phyloP scores from a whole-genome alignment of 2,113 vertebrate genomes.

The Rhabdornis inornatus region DNA sequence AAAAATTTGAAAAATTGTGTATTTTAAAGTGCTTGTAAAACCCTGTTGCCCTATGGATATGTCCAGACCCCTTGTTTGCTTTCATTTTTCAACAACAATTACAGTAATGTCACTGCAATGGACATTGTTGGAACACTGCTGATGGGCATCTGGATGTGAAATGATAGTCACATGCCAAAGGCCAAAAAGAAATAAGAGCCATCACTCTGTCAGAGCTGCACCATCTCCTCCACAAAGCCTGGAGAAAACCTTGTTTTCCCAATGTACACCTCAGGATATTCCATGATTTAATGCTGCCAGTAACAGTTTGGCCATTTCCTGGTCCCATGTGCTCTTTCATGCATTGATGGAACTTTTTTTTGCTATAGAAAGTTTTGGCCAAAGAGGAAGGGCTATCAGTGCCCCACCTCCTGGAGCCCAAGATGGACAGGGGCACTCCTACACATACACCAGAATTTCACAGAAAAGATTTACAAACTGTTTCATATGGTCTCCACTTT shows the following conservation, averaged over 20 bases:
- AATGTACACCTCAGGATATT: neutral
- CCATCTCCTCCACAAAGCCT: neutral
- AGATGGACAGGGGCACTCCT: neutral
- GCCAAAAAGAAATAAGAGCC: neutral
- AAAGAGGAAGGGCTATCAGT: neutral
- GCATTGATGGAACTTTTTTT: neutral
- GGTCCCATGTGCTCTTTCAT: neutral
- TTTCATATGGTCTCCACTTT: neutral
- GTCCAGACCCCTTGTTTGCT: neutral
- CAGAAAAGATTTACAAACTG: neutral
- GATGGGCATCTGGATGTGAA: neutral
- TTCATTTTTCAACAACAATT: neutral
- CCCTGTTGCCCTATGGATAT: neutral
- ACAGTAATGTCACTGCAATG: neutral
- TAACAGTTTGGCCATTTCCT: neutral
- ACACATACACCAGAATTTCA: neutral
- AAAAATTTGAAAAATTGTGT: neutral
- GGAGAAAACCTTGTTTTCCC: neutral
- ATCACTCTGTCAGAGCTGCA: neutral
- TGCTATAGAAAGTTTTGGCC: neutral
- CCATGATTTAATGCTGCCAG: neutral
- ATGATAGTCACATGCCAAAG: neutral
- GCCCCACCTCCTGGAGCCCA: too few species aligned
- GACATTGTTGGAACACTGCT: neutral
- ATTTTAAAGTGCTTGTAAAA: neutral